Conservation (phyloP, 2,113 vertebrate genomes). For the Colossoma macropomum region DNA sequence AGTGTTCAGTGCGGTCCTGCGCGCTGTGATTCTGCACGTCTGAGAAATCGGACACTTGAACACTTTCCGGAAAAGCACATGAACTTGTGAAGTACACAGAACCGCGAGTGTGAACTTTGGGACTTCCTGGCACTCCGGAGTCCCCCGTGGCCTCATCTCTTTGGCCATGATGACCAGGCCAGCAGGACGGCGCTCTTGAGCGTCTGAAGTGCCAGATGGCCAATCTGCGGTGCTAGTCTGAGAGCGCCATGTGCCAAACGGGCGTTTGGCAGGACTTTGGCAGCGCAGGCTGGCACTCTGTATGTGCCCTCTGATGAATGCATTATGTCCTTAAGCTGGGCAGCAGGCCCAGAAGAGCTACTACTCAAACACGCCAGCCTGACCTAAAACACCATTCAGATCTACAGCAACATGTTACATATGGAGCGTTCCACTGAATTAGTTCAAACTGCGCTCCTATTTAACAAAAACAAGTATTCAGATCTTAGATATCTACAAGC, state of each 20-base stretch:
- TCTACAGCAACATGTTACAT: too few relatives aligned
- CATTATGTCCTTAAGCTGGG: background rate
- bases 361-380: background rate
- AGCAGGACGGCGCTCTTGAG: constrained; percentile 16
- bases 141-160: background rate
- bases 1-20: too few relatives aligned
- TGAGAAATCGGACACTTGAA: too few relatives aligned
- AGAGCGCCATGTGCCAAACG: constrained; percentile 38
- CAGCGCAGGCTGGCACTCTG: constrained; percentile 7
- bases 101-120: too few relatives aligned
- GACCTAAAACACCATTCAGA: background rate
- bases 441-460: too few relatives aligned
- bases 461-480: too few relatives aligned
- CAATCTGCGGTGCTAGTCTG: constrained; percentile 33
- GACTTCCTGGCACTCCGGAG: background rate
- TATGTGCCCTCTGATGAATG: constrained; percentile 7
- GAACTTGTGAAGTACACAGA: too few relatives aligned
- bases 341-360: background rate
- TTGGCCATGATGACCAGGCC: background rate
- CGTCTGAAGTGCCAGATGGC: constrained; percentile 44
- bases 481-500: too few relatives aligned
- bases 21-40: too few relatives aligned
- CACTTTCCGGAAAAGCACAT: too few relatives aligned
- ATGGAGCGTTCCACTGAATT: too few relatives aligned
- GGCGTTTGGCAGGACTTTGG: constrained; percentile 28